Conservation (phyloP, 2,888 invertebrate genomes). For the Agriopis leucophaearia region DNA sequence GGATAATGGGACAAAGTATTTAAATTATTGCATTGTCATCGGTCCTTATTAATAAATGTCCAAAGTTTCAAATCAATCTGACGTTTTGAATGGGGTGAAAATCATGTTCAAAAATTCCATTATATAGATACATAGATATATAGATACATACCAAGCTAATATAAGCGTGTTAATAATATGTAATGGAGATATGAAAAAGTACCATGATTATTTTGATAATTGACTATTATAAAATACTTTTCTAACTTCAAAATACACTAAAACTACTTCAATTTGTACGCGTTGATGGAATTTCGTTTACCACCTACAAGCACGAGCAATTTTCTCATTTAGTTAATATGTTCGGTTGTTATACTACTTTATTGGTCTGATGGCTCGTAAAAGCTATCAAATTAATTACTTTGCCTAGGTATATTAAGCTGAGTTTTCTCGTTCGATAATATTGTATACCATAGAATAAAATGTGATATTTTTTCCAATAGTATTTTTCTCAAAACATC, state of each 20-base stretch:
- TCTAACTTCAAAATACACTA: neutral
- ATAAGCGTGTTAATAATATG: too few relatives aligned
- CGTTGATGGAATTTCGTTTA: constrained; percentile 1
- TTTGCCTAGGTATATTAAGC: constrained; percentile 7
- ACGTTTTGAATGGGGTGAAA: too few relatives aligned
- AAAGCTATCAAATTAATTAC: constrained; percentile 52
- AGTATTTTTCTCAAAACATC: constrained; percentile 11
- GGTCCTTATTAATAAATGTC: too few relatives aligned
- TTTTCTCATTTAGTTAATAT: constrained; percentile 43
- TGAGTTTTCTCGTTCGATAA: constrained; percentile 17
- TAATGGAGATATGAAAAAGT: neutral
- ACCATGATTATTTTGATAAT: neutral
- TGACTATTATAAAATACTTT: neutral
- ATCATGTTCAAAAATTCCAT: too few relatives aligned
- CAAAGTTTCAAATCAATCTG: too few relatives aligned
- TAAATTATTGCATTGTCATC: too few relatives aligned
- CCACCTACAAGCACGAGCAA: neutral
- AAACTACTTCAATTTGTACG: neutral
- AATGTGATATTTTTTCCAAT: constrained; percentile 5
- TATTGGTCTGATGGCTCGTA: constrained; percentile 30
- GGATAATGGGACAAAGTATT: too few relatives aligned
- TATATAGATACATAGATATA: too few relatives aligned
- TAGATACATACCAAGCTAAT: too few relatives aligned
- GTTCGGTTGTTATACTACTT: constrained; percentile 21
- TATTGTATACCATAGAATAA: neutral